A percentile compares a stretch with the other conserved stretches of the same genome.
Conservation (phyloP, 2,888 invertebrate genomes). For the Dolomedes plantarius region DNA sequence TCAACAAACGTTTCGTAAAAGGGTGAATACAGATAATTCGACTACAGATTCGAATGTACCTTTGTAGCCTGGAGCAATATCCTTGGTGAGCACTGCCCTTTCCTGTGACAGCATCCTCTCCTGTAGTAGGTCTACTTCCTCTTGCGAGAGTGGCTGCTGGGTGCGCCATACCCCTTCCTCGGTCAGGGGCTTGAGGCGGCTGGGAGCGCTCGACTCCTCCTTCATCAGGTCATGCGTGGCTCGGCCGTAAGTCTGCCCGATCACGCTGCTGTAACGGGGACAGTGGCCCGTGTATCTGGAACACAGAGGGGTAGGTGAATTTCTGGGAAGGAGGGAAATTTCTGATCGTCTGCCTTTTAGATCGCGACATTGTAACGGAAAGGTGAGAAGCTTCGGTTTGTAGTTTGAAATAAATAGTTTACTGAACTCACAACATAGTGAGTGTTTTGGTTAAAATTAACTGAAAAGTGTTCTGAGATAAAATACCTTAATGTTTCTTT, state of each 20-base stretch:
- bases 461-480: too few relatives aligned
- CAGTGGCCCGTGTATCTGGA: conserved; percentile 55
- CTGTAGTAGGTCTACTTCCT: conserved; percentile 11
- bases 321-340: neutral
- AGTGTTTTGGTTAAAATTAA: too few relatives aligned
- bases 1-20: too few relatives aligned
- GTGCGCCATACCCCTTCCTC: neutral
- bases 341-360: neutral
- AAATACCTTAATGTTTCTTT: too few relatives aligned
- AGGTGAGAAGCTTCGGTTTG: neutral
- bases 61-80: conserved; percentile 44
- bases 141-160: neutral
- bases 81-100: neutral
- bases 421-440: too few relatives aligned
- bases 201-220: neutral
- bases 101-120: neutral
- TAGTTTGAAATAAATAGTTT: too few relatives aligned
- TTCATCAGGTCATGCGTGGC: conserved; percentile 25
- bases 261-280: neutral
- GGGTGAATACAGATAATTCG: too few relatives aligned
- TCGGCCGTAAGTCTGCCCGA: conserved; percentile 32
- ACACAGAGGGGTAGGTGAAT: too few relatives aligned
- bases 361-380: neutral
- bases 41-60: conserved; percentile 25
- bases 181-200: neutral